phyloP scores from a whole-genome alignment of 1,140 invertebrate genomes.

The Drosophila punjabiensis region DNA sequence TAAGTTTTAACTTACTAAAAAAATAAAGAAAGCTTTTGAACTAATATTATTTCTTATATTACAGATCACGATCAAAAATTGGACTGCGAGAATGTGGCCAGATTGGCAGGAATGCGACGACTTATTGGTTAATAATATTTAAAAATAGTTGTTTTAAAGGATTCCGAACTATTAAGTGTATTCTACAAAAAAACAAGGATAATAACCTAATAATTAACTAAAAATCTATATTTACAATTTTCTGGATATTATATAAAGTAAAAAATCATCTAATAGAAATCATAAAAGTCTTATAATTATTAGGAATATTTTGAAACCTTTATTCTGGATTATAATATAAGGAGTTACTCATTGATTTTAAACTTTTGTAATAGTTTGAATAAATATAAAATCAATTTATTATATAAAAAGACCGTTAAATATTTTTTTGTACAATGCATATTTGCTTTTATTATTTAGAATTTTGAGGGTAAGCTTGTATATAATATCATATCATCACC shows the following conservation, averaged over 20 bases:
- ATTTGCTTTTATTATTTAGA: slow-evolving; percentile 5
- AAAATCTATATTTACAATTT: no score
- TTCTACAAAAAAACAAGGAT: not conserved
- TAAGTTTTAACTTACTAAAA: slow-evolving; percentile 17
- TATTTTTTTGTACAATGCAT: slow-evolving; percentile 3
- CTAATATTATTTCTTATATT: not conserved
- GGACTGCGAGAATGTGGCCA: slow-evolving; percentile 41
- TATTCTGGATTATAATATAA: no score
- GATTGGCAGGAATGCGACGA: slow-evolving; percentile 31
- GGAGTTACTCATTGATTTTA: no score
- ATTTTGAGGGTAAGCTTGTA: no score
- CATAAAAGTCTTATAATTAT: not conserved
- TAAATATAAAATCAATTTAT: no score
- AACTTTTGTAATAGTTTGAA: not conserved
- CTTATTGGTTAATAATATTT: not conserved
- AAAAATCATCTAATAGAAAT: no score
- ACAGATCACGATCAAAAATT: slow-evolving; percentile 35
- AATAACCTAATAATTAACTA: not conserved
- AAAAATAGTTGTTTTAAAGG: no score
- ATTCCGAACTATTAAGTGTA: no score
- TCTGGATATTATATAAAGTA: not conserved
- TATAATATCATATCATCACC: no score
- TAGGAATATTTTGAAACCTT: not conserved
- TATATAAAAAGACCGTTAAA: not conserved
- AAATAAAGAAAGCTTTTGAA: not conserved